Percentiles rank a stretch among this genome's conserved stretches.
phyloP scores from a whole-genome alignment of 2,113 vertebrate species.

The Meleagris gallopavo region DNA sequence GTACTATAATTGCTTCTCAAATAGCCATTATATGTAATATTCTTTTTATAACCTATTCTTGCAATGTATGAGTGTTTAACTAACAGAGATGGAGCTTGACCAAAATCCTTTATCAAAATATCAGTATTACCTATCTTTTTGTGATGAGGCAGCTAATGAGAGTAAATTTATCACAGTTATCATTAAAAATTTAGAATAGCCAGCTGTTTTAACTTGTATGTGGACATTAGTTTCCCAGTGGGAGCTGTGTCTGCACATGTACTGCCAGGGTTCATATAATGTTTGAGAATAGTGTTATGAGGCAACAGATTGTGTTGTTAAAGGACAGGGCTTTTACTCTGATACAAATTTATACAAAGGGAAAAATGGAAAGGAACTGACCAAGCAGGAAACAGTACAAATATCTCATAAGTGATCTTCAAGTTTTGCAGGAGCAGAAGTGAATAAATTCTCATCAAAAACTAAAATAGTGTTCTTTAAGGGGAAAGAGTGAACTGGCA shows the following conservation, averaged over 20 bases:
- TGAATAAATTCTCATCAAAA: not conserved
- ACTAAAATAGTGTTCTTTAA: not conserved
- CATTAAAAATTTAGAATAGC: not conserved
- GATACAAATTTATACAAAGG: not conserved
- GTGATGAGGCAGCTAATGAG: not conserved
- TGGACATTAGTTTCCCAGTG: not conserved
- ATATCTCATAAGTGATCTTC: not conserved
- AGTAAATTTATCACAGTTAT: not conserved
- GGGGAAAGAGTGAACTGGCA: not conserved
- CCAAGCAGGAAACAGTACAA: not conserved
- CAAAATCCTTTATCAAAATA: not conserved
- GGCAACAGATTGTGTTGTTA: not conserved
- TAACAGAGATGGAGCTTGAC: not conserved
- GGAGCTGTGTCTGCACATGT: not conserved
- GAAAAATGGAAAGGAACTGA: not conserved
- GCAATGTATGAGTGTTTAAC: not conserved
- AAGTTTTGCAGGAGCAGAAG: not conserved
- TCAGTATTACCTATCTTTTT: not conserved
- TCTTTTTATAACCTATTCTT: not conserved
- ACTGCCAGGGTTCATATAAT: not conserved
- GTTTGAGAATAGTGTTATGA: not conserved
- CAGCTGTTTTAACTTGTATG: not conserved
- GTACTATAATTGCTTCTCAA: not conserved
- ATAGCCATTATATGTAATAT: not conserved
- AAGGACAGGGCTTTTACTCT: not conserved